Evolutionary conservation across 2,113 vertebrate genomes (phyloP), one percentile per base, ranked within the genome.

Genomic region (Oreotrochilus melanogaster): DNA sequence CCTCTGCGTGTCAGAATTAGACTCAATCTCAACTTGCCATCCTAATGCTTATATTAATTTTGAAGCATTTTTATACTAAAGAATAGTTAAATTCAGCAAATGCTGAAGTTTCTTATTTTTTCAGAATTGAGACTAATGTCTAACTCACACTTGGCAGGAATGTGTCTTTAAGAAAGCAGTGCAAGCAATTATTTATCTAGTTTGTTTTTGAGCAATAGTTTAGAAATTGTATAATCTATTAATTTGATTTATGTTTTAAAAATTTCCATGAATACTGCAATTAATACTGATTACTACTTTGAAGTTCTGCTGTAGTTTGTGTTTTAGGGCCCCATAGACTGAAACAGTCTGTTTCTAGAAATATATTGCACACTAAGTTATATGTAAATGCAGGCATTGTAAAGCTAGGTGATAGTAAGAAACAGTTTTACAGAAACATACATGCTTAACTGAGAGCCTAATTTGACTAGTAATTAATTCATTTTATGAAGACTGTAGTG

Each of bases 251-350:
- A 90, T 94, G 76, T 72, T 84, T 86, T 27, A 51, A 88, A 92
- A 95, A 71, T 33, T 90, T 24, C 24, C 24, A 64, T 50, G 19
- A 78, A 96, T 88, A 50, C 64, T 74, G 72, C 69, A 88, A 88
- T 96, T 94, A 90, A 84, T 94, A 72, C 48, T 88, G 48, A 80
- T 97, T 88, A 61, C 39, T 93, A 53, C 24, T 78, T 31, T 90
- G 88, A 86, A 74, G 11, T 60, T 78, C 69, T 84, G n/a, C 53
- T 84, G 53, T 47, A 84, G 24, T 93, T 90, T 80, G 22, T 4
- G 0, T 31, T 89, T 82, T 60, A 64, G 69, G 69, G n/a, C 19
- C 47, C 37, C 2, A 4, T 65, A 51, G 65, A 23, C 39, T 58
- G 85, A 86, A 82, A 48, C 27, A 71, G 35, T 53, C 30, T 31